Base-by-base conservation (phyloP, 1,140 invertebrate genomes). In the Dreissena rostriformis region DNA sequence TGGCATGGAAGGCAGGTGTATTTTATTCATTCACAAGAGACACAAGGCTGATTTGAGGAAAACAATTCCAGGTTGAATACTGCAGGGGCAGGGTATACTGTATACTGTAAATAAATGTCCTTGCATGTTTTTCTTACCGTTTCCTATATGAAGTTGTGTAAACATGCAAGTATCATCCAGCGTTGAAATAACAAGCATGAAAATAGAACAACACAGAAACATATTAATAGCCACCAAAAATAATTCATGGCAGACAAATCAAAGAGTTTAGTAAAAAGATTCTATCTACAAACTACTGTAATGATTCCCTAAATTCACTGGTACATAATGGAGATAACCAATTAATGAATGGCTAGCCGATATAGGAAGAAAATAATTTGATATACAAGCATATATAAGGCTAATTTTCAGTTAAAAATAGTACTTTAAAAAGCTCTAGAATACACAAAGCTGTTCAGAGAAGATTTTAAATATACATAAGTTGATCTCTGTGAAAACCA, bases 131-230 rank as follows among this genome's bases (percentile, higher is more conserved):
- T 72, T 66, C 79, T 81, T 81, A 81, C 79, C 79, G 71, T 73
- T 28, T 81, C 79, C 79, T 81, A 53, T 49, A 73, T 63, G 53
- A 49, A 65, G 68, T 53, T 72, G 79, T 70, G 61, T 73, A 65
- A 53, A 71, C 79, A 81, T 81, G 79, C 79, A 73, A 81, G 61
- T 51, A 81, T 63, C 26, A 73, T 81, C 79, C 79, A 71, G 51
- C 79, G 79, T 81, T 52, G 79, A 72, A 81, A 81, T 39, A 73
- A 52, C 79, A 81, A 73, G 79, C 79, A 81, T 81, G 79, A 81
- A 81, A 81, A 73, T 68, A 81, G 79, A 81, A 81, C 51, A 53
- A 81, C 79, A 81, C 39, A 39, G 39, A 5, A 39, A 39, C 39
- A 39, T 39, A 39, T 39, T 39, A 39, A 63, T 63, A 63, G 39